phyloP scores from a whole-genome alignment of 1,140 invertebrate species.

The Pseudomyrmex gracilis region DNA sequence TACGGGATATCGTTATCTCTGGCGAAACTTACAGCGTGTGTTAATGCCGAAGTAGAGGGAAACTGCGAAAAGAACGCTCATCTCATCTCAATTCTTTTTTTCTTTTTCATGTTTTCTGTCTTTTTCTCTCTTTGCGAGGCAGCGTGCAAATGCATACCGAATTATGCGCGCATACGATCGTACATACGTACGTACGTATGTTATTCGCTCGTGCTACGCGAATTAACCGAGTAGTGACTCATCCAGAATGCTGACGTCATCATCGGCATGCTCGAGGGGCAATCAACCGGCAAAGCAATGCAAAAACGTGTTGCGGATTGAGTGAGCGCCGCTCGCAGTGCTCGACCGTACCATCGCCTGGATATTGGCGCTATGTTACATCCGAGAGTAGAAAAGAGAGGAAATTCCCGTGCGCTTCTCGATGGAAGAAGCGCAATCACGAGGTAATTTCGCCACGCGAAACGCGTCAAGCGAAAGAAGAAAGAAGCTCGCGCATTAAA shows the following conservation, averaged over 20 bases:
- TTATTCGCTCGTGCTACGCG: slow-evolving; percentile 42
- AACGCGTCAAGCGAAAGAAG: slow-evolving; percentile 8
- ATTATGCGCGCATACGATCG: neutral
- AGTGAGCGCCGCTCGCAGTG: slow-evolving; percentile 57
- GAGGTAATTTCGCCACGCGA: slow-evolving; percentile 1
- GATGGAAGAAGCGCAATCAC: slow-evolving; percentile 15
- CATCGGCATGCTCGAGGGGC: slow-evolving; percentile 67
- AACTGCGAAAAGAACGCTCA: neutral
- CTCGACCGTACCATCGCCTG: slow-evolving; percentile 57
- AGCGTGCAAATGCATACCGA: neutral
- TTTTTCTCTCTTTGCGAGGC: neutral
- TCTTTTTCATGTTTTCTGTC: neutral
- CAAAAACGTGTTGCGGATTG: slow-evolving; percentile 71
- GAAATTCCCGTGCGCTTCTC: slow-evolving; percentile 7
- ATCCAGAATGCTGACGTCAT: slow-evolving; percentile 69
- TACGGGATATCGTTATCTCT: neutral
- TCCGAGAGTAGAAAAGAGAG: slow-evolving; percentile 5
- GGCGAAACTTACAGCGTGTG: neutral
- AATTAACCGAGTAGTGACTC: slow-evolving; percentile 63
- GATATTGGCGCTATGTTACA: slow-evolving; percentile 13
- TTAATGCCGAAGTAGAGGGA: neutral
- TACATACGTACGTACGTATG: slow-evolving; percentile 18
- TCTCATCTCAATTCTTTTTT: too few relatives aligned
- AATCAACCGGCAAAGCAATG: slow-evolving; percentile 75
- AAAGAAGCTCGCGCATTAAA: neutral